phyloP scores from a whole-genome alignment of 2,113 vertebrate species.

The Monopterus albus region DNA sequence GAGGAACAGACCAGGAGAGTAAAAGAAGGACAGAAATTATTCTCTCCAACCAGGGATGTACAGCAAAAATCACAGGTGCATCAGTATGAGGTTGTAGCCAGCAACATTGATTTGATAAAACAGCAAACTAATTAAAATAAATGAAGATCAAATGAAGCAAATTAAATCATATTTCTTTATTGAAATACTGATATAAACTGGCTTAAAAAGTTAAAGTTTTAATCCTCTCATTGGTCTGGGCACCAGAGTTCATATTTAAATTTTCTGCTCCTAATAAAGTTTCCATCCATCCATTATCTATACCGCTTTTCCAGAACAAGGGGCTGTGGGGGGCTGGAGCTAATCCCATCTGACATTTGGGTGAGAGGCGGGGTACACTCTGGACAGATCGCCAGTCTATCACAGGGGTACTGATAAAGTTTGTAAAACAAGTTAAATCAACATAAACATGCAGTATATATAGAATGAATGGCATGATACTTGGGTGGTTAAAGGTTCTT shows the following conservation, averaged over 20 bases:
- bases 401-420: too few relatives aligned
- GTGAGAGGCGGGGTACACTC: too few relatives aligned
- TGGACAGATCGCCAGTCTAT: too few relatives aligned
- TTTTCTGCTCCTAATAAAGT: too few relatives aligned
- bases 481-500: too few relatives aligned
- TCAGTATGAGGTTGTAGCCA: constrained; percentile 2
- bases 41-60: neutral
- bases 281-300: too few relatives aligned
- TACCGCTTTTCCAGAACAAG: too few relatives aligned
- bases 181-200: neutral
- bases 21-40: constrained; percentile 20
- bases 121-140: constrained; percentile 6
- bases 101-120: constrained; percentile 16
- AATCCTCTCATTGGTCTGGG: too few relatives aligned
- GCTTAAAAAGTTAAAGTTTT: neutral
- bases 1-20: neutral
- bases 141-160: neutral
- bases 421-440: neutral
- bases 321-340: too few relatives aligned
- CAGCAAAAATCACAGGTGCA: neutral
- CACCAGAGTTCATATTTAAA: too few relatives aligned
- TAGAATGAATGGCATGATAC: neutral
- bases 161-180: too few relatives aligned
- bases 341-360: too few relatives aligned
- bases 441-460: neutral